Percentiles rank a stretch among this genome's conserved stretches.
Evolutionary conservation across 2,113 vertebrate species (phyloP).

Genomic region (Pituophis catenifer): DNA sequence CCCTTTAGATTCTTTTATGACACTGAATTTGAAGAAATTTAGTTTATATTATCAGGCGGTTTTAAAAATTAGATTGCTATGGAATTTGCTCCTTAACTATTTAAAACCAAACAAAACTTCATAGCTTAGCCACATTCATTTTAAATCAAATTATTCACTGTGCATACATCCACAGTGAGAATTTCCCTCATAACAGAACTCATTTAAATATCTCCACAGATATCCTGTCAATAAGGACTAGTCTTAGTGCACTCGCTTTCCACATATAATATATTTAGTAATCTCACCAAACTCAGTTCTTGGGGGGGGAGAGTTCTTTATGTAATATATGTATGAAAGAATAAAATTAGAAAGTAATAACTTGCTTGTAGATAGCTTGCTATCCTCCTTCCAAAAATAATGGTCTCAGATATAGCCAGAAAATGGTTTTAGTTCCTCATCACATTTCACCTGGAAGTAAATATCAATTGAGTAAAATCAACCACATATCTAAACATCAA

Average conservation of each 20-base stretch:
- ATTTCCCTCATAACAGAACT: background rate
- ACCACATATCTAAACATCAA: background rate
- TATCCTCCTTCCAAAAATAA: constrained; percentile 16
- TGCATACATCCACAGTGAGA: background rate
- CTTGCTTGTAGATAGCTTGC: background rate
- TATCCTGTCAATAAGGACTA: background rate
- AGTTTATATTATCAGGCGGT: constrained; percentile 13
- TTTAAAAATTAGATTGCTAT: background rate
- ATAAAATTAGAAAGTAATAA: background rate
- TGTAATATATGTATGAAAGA: background rate
- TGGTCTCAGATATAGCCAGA: background rate
- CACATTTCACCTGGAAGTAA: background rate
- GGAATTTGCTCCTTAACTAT: constrained; percentile 9
- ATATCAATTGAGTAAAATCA: background rate
- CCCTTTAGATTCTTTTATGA: background rate
- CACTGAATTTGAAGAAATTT: background rate
- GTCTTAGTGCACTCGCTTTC: background rate
- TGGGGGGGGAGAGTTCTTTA: background rate
- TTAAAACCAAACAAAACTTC: constrained; percentile 25
- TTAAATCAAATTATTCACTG: constrained; percentile 4
- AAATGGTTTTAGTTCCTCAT: constrained; percentile 2
- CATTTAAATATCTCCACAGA: background rate
- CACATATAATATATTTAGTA: constrained; percentile 4
- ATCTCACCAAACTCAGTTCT: background rate
- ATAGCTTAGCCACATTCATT: constrained; percentile 15